Base-by-base conservation (phyloP, 2,888 invertebrate species). In the Anodontia alba region DNA sequence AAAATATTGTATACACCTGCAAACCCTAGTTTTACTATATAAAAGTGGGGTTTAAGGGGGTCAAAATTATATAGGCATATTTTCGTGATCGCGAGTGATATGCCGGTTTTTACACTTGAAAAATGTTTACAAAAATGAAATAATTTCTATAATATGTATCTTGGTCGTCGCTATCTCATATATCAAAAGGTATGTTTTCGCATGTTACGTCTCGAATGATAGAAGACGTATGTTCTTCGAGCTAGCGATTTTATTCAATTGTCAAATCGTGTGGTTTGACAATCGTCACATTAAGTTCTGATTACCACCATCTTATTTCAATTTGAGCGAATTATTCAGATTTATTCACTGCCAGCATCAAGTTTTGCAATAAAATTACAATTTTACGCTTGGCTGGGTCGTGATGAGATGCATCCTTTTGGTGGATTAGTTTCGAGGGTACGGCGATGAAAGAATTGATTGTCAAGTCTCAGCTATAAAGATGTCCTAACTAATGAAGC, bases 301-400 rank as follows among this genome's bases (percentile, higher is more conserved):
- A 69, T 85, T 85, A 79, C 85, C 85, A 76, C 72, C 76, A 85
- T 82, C 78, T 51, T 70, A 81, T 85, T 83, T 83, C 80, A 83
- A 83, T 85, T 83, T 79, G 74, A 70, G 78, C 78, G 82, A 83
- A 78, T 83, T 83, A 82, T 82, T 83, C 80, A 66, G 38, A 74
- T 78, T 78, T 83, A 82, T 82, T 85, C 80, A 72, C 31, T 70
- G 76, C 54, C 78, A 81, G 80, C 85, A 82, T 81, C 74, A 71
- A 85, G 66, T 71, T 85, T 85, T 71, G 85, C 78, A 85, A 85
- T 85, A 85, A 85, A 85, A 85, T 83, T 81, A 83, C 85, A 73
- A 85, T 83, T 82, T 85, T 74, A 46, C 81, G 73, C 80, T 51
- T 69, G 78, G 54, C 57, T 68, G 80, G 66, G 29, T 73, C 69